A percentile compares a stretch with the other conserved stretches of the same genome.
Evolutionary conservation across 1,140 invertebrate genomes (phyloP).

Genomic region (Metopolophium dirhodum): DNA sequence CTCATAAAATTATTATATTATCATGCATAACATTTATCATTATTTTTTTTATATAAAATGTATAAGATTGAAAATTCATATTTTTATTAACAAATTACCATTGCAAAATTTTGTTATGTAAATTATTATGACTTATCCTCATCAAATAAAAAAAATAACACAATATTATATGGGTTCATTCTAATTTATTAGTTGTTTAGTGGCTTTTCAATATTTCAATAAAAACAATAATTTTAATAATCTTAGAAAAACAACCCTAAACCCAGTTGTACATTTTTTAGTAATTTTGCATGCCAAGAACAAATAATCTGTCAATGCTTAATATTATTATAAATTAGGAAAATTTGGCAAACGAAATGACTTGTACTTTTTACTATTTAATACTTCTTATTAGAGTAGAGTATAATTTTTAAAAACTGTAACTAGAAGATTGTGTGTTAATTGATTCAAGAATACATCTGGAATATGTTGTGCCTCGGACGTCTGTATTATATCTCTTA

Average conservation of each 20-base stretch:
- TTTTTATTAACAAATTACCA: constrained; percentile 34
- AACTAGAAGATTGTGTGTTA: too few species aligned
- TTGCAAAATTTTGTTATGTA: constrained; percentile 5
- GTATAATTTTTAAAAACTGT: too few species aligned
- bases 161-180: background rate
- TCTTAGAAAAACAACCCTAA: background rate
- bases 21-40: constrained; percentile 3
- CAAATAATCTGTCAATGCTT: background rate
- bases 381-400: too few species aligned
- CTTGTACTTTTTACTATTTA: too few species aligned
- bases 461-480: too few species aligned
- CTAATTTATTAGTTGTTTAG: background rate
- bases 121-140: constrained; percentile 15
- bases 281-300: background rate
- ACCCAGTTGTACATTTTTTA: background rate
- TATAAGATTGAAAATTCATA: background rate
- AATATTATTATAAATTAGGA: too few species aligned
- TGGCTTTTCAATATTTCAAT: background rate
- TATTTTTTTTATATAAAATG: background rate
- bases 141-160: constrained; percentile 6
- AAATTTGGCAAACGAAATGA: too few species aligned
- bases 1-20: constrained; percentile 7
- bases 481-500: too few species aligned
- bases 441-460: too few species aligned
- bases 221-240: background rate